Conservation (phyloP, 37 sponge, comb jelly and placozoan species). For the Beroe forskalii region DNA sequence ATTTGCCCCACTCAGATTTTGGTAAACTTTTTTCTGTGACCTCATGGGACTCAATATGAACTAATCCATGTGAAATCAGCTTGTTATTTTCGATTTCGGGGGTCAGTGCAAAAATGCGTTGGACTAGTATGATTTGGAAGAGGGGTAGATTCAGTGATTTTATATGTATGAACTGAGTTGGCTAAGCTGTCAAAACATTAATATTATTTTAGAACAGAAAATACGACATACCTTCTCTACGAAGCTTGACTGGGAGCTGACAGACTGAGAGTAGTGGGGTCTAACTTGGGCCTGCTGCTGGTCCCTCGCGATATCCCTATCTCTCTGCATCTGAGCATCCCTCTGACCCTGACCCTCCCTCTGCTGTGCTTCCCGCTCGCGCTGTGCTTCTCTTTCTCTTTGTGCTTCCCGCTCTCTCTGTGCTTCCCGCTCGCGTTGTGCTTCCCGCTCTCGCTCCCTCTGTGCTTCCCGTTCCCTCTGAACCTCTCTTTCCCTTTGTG, state of each 20-base stretch:
- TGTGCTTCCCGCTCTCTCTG: slow-evolving; percentile 30
- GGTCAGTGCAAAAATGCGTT: too few relatives aligned
- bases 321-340: background rate
- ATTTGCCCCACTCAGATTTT: too few relatives aligned
- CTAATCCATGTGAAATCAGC: too few relatives aligned
- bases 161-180: too few relatives aligned
- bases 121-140: too few relatives aligned
- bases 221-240: background rate
- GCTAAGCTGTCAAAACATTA: too few relatives aligned
- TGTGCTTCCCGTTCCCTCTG: slow-evolving; percentile 50
- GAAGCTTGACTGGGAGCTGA: background rate
- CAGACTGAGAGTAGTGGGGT: background rate
- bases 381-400: background rate
- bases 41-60: too few relatives aligned
- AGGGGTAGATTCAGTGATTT: too few relatives aligned
- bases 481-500: background rate
- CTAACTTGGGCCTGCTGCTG: background rate
- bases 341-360: background rate
- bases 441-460: background rate
- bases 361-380: slow-evolving; percentile 16
- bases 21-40: too few relatives aligned
- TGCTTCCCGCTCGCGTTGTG: background rate
- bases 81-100: too few relatives aligned
- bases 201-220: too few relatives aligned
- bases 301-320: background rate